Evolutionary conservation across 2,113 vertebrate genomes (phyloP), one percentile per base, ranked within the genome.

Genomic region (Esox niger): DNA sequence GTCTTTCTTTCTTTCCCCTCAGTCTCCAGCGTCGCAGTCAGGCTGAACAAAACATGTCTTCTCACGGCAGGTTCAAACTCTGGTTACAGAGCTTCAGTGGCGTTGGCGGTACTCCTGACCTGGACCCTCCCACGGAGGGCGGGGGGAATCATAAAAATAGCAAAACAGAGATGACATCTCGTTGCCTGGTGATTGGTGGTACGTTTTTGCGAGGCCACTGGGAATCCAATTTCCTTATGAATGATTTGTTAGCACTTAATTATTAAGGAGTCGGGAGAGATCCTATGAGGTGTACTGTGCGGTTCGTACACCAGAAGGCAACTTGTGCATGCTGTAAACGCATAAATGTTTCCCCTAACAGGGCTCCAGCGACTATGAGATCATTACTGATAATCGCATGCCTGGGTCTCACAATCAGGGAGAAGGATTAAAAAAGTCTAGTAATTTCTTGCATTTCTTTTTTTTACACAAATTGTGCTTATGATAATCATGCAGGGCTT

Each of bases 211-310:
- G 2, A 58, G 76, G 64, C 74, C 4, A 10, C 61, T 58, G 69
- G 73, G 61, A 79, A 66, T 38, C 46, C 26, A 59, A 62, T 54
- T 52, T 73, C 66, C 80, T 86, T 65, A 87, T 86, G 72, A 88
- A 89, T 86, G 80, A 90, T 90, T 90, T 82, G 73, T 75, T 66
- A 77, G 81, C 1, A 0, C 57, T 88, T 54, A 88, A 88, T 88
- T 81, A 88, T 88, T 85, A 68, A 89, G 23, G 7, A 72, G 64
- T 73, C 73, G 70, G 73, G 68, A 78, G 79, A 80, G 84, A 83
- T 86, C 79, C 80, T 79, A 87, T 83, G 85, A 88, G 71, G 64
- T 35, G 70, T 52, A 21, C 47, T 52, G 70, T 62, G 13, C 17
- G 17, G 15, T 43, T 43, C 65, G 74, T 62, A 23, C 13, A 73